Conservation (phyloP, 2,888 invertebrate species). For the Quadroppia sp. region DNA sequence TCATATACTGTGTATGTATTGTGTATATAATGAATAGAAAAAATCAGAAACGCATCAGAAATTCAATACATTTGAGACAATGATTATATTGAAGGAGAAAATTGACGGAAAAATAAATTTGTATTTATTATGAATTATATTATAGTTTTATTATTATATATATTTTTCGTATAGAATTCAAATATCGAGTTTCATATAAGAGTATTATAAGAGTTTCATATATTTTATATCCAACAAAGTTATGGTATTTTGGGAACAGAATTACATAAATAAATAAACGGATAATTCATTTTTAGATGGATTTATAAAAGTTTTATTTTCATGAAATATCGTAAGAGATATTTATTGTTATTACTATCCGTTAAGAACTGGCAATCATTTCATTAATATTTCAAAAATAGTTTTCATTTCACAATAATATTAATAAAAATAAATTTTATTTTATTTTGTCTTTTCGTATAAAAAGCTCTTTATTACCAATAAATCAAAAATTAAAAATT, state of each 20-base stretch:
- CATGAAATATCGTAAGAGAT: too few relatives aligned
- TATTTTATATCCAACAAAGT: not conserved
- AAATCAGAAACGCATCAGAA: not conserved
- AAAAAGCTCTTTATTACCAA: too few relatives aligned
- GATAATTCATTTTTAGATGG: not conserved
- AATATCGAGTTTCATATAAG: not conserved
- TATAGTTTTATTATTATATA: not conserved
- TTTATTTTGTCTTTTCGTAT: too few relatives aligned
- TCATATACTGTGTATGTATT: not conserved
- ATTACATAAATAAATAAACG: not conserved
- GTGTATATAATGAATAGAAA: not conserved
- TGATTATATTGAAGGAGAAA: not conserved
- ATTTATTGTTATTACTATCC: too few relatives aligned
- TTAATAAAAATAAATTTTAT: too few relatives aligned
- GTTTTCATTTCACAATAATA: too few relatives aligned
- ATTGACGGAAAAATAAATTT: not conserved
- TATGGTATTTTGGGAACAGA: not conserved
- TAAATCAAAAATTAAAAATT: too few relatives aligned
- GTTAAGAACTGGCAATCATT: too few relatives aligned
- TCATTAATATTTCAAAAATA: too few relatives aligned
- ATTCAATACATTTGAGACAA: slow-evolving; percentile 14
- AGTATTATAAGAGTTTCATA: not conserved
- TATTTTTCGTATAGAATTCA: not conserved
- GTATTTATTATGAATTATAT: not conserved
- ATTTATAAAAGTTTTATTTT: too few relatives aligned